Evolutionary conservation across 2,797 vertebrate species (phyloP), one percentile per base, ranked within the genome.

Genomic region (Muscicapa striata): DNA sequence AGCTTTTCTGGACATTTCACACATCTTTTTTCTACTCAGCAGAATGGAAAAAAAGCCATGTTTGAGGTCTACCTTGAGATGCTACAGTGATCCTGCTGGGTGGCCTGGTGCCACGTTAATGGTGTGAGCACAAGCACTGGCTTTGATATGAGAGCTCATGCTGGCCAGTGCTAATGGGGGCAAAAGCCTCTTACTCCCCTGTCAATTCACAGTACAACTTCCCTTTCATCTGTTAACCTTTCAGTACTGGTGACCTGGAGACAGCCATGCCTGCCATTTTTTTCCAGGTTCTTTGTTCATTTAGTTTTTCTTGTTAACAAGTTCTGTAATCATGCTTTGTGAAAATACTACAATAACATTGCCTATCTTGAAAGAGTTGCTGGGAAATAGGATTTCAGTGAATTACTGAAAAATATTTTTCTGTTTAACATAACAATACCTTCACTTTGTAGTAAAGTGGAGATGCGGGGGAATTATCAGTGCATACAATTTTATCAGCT

Each of bases 381-480:
- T 55, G 62, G 68, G 87, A 95, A 95, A 89, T 87, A 91, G 84
- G 90, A 96, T 96, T 96, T 89, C 87, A 78, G 54, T 92, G 89
- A 89, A 85, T 94, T 68, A 55, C 43, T 75, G 55, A 48, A 87
- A 92, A 92, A 80, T 92, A 81, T 94, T 94, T 97, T 93, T 84
- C 93, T 91, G 17, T 93, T 96, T 96, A 96, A 81, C 92, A 95
- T 95, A 93, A 93, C 87, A 95, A 93, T 95, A 74, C 78, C 72
- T 93, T 13, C 62, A 54, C 52, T 95, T 93, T 85, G 59, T 95
- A 91, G 69, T 38, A 51, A 75, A 91, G 55, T 85, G 58, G 69
- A 75, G 90, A 93, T 94, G 63, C 3, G 9, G 34, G 51, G 58
- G 79, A 87, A 87, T 92, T 93, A 91, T 93, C 72, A 76, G 68